Percentiles rank a stretch among this genome's conserved stretches.
phyloP scores from a whole-genome alignment of 2,888 invertebrate species.

The Synergus japonicus region DNA sequence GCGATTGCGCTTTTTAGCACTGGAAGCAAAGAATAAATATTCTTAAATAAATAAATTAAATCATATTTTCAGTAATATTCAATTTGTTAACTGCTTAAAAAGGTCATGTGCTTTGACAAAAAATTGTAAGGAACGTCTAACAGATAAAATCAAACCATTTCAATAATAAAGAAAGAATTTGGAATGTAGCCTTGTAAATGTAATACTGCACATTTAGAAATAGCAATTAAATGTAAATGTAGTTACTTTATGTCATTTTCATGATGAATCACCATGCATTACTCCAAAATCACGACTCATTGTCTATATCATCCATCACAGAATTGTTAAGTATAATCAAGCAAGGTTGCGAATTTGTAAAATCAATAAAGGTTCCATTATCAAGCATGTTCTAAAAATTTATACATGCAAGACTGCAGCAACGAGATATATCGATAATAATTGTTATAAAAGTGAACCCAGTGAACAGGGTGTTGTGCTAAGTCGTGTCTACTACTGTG shows the following conservation, averaged over 20 bases:
- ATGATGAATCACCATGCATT: neutral
- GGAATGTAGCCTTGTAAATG: neutral
- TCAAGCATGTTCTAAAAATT: conserved; percentile 25
- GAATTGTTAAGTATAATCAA: conserved; percentile 14
- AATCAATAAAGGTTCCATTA: conserved; percentile 18
- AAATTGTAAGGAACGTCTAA: neutral
- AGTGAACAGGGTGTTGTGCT: conserved; percentile 12
- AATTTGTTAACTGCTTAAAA: too few relatives aligned
- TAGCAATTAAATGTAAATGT: neutral
- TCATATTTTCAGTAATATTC: neutral
- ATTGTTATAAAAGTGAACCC: conserved; percentile 18
- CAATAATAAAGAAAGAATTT: neutral
- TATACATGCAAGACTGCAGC: conserved; percentile 17
- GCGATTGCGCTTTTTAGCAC: conserved; percentile 78
- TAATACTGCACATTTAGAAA: neutral
- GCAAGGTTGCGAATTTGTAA: neutral
- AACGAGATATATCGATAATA: conserved; percentile 17
- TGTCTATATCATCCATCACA: neutral
- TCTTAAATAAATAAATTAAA: neutral
- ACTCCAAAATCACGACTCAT: neutral
- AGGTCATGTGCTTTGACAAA: neutral
- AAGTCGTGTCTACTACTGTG: conserved; percentile 21
- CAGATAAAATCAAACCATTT: neutral
- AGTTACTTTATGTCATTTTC: neutral
- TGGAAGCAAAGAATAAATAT: conserved; percentile 57